Evolutionary conservation across 2,797 vertebrate species (phyloP), one percentile per base, ranked within the genome.

Genomic region (Taenioides sp.): DNA sequence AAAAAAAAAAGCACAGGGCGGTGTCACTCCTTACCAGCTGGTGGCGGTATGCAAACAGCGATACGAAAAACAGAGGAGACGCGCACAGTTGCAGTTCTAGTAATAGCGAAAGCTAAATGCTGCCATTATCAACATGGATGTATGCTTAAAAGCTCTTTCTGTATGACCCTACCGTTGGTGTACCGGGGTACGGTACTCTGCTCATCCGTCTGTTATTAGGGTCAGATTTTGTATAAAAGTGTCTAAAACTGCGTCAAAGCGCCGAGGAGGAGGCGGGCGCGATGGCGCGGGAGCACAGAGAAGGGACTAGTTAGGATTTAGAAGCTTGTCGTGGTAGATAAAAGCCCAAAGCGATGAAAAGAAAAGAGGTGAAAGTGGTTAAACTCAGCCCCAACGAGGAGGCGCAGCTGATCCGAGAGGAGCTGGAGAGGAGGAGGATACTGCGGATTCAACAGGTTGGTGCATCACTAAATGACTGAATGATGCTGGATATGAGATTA

Each of bases 381-480:
- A 28, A 17, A 59, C 87, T 93, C 57, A 99, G 98, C 80, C 97
- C 97, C 0, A 99, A 98, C 72, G 97, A 99, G 71, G 97, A 99
- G 89, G 94, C 94, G 28, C 92, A 93, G 68, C 52, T 97, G 61
- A 71, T 98, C 64, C 94, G 94, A 76, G 95, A 98, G 69, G 98
- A 99, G 40, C 90, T 92, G 0, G 96, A 97, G 71, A 92, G 96
- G 82, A 94, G 98, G 82, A 92, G 97, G 65, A 98, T 95, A 81
- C 87, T 98, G 34, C 92, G 98, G 62, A 87, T 99, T 40, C 94
- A 97, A 57, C 98, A 99, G 93, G 97, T 99, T 69, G 79, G 16
- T 17, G 5, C 1, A n/a, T 31, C 7, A 11, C 28, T 11, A 17
- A 37, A 7, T 57, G 14, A 23, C 12, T 16, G 23, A 58, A 9